Base-by-base conservation (phyloP, 2,888 invertebrate genomes). In the Drosophila heteroneura region DNA sequence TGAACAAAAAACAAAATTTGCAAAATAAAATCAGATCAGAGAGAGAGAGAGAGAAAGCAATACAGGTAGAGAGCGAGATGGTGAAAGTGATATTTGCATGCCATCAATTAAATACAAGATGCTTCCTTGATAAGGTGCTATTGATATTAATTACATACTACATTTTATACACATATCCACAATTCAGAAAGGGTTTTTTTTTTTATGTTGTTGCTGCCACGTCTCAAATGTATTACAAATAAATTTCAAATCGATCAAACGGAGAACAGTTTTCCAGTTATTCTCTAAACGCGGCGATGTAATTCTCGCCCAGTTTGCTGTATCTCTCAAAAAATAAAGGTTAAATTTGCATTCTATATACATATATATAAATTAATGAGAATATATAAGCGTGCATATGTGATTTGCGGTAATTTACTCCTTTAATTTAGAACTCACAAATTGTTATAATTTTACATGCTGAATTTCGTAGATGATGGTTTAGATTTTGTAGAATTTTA, bases 401-500 rank as follows among this genome's bases (percentile, higher is more conserved):
- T 26, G 22, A 26, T 5, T 12, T 26, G 32, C n/a, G 39, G n/a
- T 63, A 9, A 7, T 52, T n/a, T 44, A 30, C 22, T n/a, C 19
- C 5, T 44, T 69, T 60, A 33, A 64, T 54, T 54, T 53, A 7
- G 5, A 32, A 77, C 68, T 78, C 69, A 79, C 79, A 60, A 69
- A 22, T 61, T 56, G 22, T n/a, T 53, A 28, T 14, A 26, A 35
- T 28, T 30, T 58, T 22, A 39, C 22, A 56, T 67, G 62, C 54
- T 22, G 26, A 19, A 22, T 44, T 39, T 39, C 9, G 26, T 35
- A 16, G 28, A 16, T n/a, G 49, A 44, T 39, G 26, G 44, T 49
- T 69, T 82, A 85, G 33, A 81, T 79, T 76, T 92, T 91, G 80
- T 74, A 85, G 81, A 85, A 87, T 77, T 79, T 84, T 41, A 93